Percentiles rank a stretch among this genome's conserved stretches.
These are phyloP conservation scores for Cyclophora albipunctata DNA, from an alignment of 2,888 invertebrate species.

Conservation along the genomic window DNA sequence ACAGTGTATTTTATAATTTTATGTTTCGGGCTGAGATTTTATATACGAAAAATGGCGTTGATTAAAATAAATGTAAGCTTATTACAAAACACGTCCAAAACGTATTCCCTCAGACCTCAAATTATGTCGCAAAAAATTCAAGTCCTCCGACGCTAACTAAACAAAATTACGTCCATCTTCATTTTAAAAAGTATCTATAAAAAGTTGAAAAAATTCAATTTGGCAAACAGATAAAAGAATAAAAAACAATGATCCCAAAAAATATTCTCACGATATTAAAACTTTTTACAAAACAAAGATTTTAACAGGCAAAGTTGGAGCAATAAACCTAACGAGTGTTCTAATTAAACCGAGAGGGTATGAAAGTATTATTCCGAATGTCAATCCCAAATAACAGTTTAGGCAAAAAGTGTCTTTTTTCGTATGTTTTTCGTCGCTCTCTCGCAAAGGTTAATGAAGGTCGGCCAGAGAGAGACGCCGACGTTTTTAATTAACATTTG, in stretches of 20 bases:
- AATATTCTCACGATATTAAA: slow-evolving; percentile 29
- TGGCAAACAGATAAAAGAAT: neutral
- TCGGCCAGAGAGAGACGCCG: slow-evolving; percentile 22
- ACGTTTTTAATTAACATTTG: slow-evolving; percentile 36
- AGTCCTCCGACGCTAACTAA: neutral
- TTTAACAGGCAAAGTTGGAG: slow-evolving; percentile 28
- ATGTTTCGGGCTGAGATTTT: too few species aligned
- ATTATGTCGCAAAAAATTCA: neutral
- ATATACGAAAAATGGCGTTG: too few species aligned
- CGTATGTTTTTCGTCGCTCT: slow-evolving; percentile 21
- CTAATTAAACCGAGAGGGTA: slow-evolving; percentile 35
- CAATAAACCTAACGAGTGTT: slow-evolving; percentile 31
- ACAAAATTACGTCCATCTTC: too few species aligned
- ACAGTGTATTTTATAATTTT: too few species aligned
- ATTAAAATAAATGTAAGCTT: too few species aligned
- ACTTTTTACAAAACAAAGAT: slow-evolving; percentile 35
- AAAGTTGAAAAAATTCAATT: slow-evolving; percentile 1
- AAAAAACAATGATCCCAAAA: slow-evolving; percentile 9
- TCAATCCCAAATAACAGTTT: slow-evolving; percentile 36
- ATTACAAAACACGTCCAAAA: neutral
- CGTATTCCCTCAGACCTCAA: neutral
- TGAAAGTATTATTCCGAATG: slow-evolving; percentile 30
- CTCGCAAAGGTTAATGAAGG: slow-evolving; percentile 23
- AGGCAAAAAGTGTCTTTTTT: slow-evolving; percentile 27
- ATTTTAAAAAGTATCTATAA: neutral